phyloP scores from a whole-genome alignment of 2,888 invertebrate genomes.

The Tridacna crocea region DNA sequence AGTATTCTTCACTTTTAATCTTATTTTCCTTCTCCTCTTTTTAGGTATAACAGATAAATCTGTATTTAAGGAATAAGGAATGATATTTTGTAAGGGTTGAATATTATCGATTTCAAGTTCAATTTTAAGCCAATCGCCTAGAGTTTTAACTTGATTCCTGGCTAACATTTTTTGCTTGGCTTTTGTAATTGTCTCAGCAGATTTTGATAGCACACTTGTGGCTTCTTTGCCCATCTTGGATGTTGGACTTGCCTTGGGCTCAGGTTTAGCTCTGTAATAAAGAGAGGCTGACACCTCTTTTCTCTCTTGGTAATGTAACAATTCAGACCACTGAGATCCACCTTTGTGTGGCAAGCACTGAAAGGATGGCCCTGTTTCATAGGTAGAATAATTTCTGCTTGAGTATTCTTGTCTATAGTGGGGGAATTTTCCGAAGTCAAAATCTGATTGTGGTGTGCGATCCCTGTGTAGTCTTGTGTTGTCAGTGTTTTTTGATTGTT shows the following conservation, averaged over 20 bases:
- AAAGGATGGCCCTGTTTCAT: neutral
- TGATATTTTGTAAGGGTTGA: slow-evolving; percentile 49
- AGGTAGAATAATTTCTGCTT: neutral
- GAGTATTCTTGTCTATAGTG: slow-evolving; percentile 1
- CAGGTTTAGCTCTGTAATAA: slow-evolving; percentile 22
- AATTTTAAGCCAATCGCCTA: slow-evolving; percentile 60
- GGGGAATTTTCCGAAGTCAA: neutral
- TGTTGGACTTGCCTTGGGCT: neutral
- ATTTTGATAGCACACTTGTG: slow-evolving; percentile 44
- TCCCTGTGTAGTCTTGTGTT: neutral
- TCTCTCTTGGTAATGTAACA: slow-evolving; percentile 38
- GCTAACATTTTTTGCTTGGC: slow-evolving; percentile 47
- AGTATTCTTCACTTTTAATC: slow-evolving; percentile 49
- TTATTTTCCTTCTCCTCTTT: slow-evolving; percentile 50
- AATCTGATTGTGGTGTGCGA: neutral
- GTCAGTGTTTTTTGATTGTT: neutral
- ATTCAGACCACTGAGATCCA: slow-evolving; percentile 51
- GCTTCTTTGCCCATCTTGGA: slow-evolving; percentile 26
- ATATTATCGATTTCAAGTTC: slow-evolving; percentile 60
- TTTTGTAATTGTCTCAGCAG: slow-evolving; percentile 52
- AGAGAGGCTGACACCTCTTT: neutral
- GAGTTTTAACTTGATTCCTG: slow-evolving; percentile 52
- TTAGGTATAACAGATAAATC: slow-evolving; percentile 55
- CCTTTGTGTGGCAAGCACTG: slow-evolving; percentile 7
- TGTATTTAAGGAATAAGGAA: slow-evolving; percentile 52